A percentile compares a stretch with the other conserved stretches of the same genome.
Evolutionary conservation across 2,113 vertebrate genomes (phyloP).

Genomic region (Diglossa brunneiventris): DNA sequence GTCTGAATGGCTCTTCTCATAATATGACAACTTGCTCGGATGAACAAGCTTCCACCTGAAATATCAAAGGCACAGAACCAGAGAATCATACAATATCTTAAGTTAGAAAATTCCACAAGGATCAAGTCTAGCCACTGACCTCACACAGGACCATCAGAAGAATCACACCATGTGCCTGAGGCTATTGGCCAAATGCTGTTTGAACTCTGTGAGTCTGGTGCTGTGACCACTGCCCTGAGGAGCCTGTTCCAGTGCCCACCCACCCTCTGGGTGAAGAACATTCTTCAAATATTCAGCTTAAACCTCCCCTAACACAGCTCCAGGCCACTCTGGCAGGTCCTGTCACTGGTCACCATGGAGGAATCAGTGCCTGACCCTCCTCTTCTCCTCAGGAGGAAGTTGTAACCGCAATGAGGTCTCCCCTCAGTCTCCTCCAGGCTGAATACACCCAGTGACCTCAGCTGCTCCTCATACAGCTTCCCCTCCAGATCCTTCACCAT

Average conservation of each 20-base stretch:
- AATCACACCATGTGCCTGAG: neutral
- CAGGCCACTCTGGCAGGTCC: accelerated
- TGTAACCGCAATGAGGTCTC: neutral
- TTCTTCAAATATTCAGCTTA: neutral
- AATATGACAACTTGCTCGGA: neutral
- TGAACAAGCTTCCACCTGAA: neutral
- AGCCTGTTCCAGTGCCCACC: neutral
- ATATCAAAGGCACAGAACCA: neutral
- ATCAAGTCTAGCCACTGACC: neutral
- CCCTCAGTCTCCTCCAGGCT: neutral
- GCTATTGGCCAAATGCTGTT: neutral
- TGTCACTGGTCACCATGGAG: neutral
- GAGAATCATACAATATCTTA: neutral
- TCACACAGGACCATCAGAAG: accelerated
- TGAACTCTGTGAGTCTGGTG: neutral
- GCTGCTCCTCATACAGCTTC: accelerated
- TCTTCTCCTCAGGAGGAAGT: accelerated
- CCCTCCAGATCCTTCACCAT: neutral
- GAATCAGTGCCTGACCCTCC: neutral
- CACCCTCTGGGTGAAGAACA: neutral
- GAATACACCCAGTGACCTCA: neutral
- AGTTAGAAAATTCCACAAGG: neutral
- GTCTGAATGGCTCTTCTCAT: neutral
- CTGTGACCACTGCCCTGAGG: neutral
- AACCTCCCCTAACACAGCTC: neutral